A percentile compares a stretch with the other conserved stretches of the same genome.
Conservation (phyloP, 2,888 invertebrate genomes). For the Spodoptera exigua region DNA sequence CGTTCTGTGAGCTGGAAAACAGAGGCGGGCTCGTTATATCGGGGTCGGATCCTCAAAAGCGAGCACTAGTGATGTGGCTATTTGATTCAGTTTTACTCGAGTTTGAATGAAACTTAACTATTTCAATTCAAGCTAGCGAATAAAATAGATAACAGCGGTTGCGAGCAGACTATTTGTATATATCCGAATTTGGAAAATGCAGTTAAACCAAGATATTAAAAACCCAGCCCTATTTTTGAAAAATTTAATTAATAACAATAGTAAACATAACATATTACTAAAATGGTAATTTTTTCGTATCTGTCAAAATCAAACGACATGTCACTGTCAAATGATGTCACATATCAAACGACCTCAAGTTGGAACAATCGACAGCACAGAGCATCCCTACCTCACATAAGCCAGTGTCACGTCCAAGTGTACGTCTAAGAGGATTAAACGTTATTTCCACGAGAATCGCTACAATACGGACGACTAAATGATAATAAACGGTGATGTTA, state of each 20-base stretch:
- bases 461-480: constrained; percentile 41
- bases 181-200: too few relatives aligned
- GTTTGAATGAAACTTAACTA: neutral
- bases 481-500: constrained; percentile 44
- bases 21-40: constrained; percentile 60
- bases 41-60: constrained; percentile 49
- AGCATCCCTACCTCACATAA: constrained; percentile 36
- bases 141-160: too few relatives aligned
- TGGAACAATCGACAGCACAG: constrained; percentile 8
- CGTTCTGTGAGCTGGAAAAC: constrained; percentile 75
- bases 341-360: neutral
- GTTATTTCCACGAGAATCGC: constrained; percentile 42
- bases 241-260: too few relatives aligned
- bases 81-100: constrained; percentile 30
- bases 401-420: constrained; percentile 51
- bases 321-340: neutral
- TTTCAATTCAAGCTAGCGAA: too few relatives aligned
- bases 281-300: too few relatives aligned
- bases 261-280: too few relatives aligned
- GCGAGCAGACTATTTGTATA: too few relatives aligned
- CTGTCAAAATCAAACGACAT: neutral
- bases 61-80: constrained; percentile 31
- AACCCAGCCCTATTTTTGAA: too few relatives aligned
- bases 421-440: constrained; percentile 46
- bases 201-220: too few relatives aligned